phyloP scores from a whole-genome alignment of 2,113 vertebrate genomes.

The Callocephalon fimbriatum region DNA sequence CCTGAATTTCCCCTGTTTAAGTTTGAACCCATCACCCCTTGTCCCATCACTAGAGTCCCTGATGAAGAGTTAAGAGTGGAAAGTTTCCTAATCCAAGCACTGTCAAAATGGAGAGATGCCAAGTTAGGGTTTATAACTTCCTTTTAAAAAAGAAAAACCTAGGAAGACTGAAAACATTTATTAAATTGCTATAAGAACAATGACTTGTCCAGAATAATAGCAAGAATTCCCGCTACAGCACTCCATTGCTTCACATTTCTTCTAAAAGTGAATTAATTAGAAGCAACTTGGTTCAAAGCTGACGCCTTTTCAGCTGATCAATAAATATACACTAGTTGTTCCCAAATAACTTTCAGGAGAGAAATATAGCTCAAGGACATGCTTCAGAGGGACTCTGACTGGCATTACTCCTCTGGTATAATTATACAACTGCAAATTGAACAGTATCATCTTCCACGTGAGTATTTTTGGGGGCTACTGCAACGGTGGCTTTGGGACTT shows the following conservation, averaged over 20 bases:
- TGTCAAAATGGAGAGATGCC: not conserved
- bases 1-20: not conserved
- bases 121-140: not conserved
- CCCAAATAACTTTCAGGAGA: constrained; percentile 22
- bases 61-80: not conserved
- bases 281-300: not conserved
- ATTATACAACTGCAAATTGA: constrained; percentile 25
- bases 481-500: not conserved
- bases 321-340: not conserved
- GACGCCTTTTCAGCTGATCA: not conserved
- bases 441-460: not conserved
- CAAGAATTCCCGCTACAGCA: not conserved
- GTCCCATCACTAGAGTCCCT: not conserved
- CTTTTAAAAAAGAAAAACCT: not conserved
- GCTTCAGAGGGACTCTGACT: not conserved
- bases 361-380: constrained; percentile 1
- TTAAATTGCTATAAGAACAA: not conserved
- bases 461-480: not conserved
- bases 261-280: constrained; percentile 17
- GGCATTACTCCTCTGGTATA: not conserved
- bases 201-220: not conserved
- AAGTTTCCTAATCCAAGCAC: not conserved
- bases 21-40: not conserved
- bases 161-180: not conserved
- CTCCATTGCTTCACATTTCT: not conserved